Conservation (phyloP, 2,888 invertebrate genomes). For the Leucophenga maculata region DNA sequence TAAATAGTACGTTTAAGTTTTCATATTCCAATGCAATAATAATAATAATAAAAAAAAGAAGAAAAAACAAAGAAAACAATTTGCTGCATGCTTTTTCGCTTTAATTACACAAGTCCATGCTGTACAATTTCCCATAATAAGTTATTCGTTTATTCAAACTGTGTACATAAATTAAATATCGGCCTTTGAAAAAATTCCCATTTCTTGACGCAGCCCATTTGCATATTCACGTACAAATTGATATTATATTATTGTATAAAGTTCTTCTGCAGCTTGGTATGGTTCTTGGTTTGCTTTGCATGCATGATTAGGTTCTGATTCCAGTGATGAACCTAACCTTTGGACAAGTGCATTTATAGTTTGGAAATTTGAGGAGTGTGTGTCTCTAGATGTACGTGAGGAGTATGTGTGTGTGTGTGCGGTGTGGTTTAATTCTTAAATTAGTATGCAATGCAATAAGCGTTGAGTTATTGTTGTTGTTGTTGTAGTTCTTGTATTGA, state of each 20-base stretch:
- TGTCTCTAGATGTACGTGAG: neutral
- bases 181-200: constrained; percentile 41
- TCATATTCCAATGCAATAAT: no score
- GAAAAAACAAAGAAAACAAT: no score
- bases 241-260: no score
- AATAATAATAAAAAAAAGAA: no score
- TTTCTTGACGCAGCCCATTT: constrained; percentile 24
- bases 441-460: constrained; percentile 58
- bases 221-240: neutral
- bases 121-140: constrained; percentile 26
- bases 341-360: constrained; percentile 56
- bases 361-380: constrained; percentile 1
- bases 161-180: constrained; percentile 40
- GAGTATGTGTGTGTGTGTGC: constrained; percentile 42
- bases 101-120: neutral
- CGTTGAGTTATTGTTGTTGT: constrained; percentile 39
- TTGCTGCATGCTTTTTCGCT: no score
- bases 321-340: constrained; percentile 46
- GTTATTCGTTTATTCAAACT: constrained; percentile 41
- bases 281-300: constrained; percentile 47
- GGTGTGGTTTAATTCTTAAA: constrained; percentile 54
- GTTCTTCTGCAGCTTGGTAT: neutral
- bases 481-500: constrained; percentile 5
- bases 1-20: constrained; percentile 49
- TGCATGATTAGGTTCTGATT: constrained; percentile 46